Evolutionary conservation across 2,888 invertebrate species (phyloP).

Genomic region (Altica lythri): DNA sequence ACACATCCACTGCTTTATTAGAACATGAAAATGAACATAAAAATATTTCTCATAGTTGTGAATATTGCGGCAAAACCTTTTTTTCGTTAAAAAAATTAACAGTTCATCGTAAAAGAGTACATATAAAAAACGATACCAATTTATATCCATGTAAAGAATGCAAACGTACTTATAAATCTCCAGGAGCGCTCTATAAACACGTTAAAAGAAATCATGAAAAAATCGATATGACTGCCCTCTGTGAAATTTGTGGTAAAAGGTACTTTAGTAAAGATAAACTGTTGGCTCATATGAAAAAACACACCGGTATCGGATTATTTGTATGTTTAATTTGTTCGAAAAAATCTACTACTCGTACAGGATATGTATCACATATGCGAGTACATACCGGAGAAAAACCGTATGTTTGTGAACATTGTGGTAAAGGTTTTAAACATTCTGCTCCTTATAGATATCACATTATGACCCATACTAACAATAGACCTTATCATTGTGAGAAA

Average conservation of each 20-base stretch:
- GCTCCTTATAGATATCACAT: constrained; percentile 45
- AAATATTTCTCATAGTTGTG: background rate
- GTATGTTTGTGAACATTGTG: constrained; percentile 60
- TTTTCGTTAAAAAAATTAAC: background rate
- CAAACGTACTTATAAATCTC: background rate
- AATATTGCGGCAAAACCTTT: background rate
- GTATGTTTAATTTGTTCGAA: background rate
- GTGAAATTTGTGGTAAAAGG: background rate
- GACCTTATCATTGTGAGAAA: no score
- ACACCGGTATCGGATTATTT: background rate
- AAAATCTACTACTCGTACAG: background rate
- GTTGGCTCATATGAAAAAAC: background rate
- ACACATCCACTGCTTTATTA: background rate
- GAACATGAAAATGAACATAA: background rate
- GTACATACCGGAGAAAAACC: constrained; percentile 48
- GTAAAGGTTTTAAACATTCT: constrained; percentile 61
- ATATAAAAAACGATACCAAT: background rate
- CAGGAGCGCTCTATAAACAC: background rate
- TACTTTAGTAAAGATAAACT: background rate
- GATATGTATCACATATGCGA: constrained; percentile 19
- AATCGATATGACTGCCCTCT: background rate
- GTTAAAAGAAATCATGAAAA: background rate
- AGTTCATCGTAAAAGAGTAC: background rate
- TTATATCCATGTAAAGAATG: background rate
- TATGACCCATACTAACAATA: no score